These are phyloP conservation scores for Orchesellides sinensis DNA, from an alignment of 2,888 invertebrate genomes.

Conservation along the genomic window DNA sequence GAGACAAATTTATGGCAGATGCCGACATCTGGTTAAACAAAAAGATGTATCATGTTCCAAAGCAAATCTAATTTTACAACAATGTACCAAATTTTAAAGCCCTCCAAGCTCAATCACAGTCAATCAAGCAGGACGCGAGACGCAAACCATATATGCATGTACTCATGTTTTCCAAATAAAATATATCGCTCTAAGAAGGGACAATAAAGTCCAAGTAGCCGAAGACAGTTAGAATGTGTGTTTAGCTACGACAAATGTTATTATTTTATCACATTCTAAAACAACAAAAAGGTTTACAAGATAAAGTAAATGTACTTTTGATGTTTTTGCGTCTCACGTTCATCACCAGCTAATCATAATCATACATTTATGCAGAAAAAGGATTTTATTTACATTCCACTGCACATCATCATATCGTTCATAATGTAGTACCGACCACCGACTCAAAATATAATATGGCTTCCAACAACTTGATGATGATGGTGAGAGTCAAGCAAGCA, in stretches of 20 bases:
- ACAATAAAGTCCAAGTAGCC: too few species aligned
- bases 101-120: too few species aligned
- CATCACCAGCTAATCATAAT: slow-evolving; percentile 1
- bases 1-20: not conserved
- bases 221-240: too few species aligned
- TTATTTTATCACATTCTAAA: not conserved
- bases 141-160: too few species aligned
- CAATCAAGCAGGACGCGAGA: too few species aligned
- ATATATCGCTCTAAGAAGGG: too few species aligned
- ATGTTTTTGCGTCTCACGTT: slow-evolving; percentile 28
- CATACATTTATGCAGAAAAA: not conserved
- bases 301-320: slow-evolving; percentile 44
- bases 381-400: slow-evolving; percentile 23
- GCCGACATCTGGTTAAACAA: not conserved
- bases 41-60: not conserved
- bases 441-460: not conserved
- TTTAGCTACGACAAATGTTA: too few species aligned
- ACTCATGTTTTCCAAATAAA: too few species aligned
- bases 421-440: not conserved
- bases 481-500: not conserved
- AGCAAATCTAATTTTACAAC: too few species aligned
- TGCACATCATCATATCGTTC: not conserved
- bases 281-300: slow-evolving; percentile 9
- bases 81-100: too few species aligned
- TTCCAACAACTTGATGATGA: too few species aligned